Base-by-base conservation (phyloP, 2,113 vertebrate genomes). In the Ia io region DNA sequence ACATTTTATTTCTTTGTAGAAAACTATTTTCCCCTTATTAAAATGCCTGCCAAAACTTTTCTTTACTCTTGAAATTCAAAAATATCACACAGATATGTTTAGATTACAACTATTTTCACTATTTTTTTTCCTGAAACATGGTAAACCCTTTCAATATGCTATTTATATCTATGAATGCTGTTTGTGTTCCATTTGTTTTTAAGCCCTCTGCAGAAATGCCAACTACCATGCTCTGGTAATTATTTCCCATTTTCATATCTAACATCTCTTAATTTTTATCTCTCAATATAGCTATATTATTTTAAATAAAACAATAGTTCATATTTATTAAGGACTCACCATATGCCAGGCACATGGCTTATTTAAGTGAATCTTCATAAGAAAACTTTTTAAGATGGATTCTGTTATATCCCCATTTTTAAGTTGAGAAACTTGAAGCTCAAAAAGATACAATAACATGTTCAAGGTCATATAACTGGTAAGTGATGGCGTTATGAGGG, bases 51-150 rank as follows among this genome's bases (percentile, higher is more conserved):
- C 44, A 95, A 28, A 84, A 69, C 82, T 93, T 84, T 87, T 80
- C 13, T 80, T 97, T 87, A 87, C 56, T 76, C 12, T 91, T 86
- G 20, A 93, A 97, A 95, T 84, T 93, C 2, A 95, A 94, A 95
- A 88, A 70, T 59, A 88, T 14, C 25, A 90, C 70, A 61, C 6
- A 49, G 5, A 30, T 37, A 86, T 84, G 28, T 94, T 84, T 86
- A 67, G 1, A 84, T 88, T 44, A 83, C 3, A 83, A 4, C 8
- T 65, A 53, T 93, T 93, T 93, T 84, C 61, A 92, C 86, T 83
- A 69, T 40, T n/a, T 92, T 37, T 37, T 88, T 95, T 94, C 78
- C 28, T 92, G 51, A 91, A 95, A 94, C 5, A 28, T 9, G 1
- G 53, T 25, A 47, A 84, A 44, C 11, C 73, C 12, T 91, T 88